A percentile compares a stretch with the other conserved stretches of the same genome.
These are phyloP conservation scores for Lithophane leautieri DNA, from an alignment of 2,888 invertebrate species.

Conservation along the genomic window DNA sequence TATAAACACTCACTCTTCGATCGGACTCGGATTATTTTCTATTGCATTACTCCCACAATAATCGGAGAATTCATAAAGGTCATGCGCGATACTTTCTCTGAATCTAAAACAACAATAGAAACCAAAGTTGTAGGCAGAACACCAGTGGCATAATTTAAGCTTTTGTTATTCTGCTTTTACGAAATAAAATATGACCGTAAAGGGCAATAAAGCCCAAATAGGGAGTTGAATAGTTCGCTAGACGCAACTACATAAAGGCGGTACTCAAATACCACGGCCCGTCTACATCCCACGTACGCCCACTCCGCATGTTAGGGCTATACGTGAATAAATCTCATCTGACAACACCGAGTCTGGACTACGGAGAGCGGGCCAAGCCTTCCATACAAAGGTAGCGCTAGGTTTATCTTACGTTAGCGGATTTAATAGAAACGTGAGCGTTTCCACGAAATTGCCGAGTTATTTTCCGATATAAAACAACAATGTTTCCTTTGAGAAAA, in stretches of 20 bases:
- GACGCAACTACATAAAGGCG: constrained; percentile 78
- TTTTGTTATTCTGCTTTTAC: constrained; percentile 70
- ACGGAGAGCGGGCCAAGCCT: constrained; percentile 47
- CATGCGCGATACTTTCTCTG: constrained; percentile 55
- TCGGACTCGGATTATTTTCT: constrained; percentile 76
- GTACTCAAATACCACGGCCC: constrained; percentile 73
- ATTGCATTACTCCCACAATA: constrained; percentile 70
- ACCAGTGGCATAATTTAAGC: constrained; percentile 61
- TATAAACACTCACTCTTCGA: constrained; percentile 83
- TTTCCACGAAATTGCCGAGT: constrained; percentile 48
- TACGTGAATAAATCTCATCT: constrained; percentile 85
- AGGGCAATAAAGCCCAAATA: constrained; percentile 78
- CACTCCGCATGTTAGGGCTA: constrained; percentile 77
- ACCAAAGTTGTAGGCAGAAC: constrained; percentile 13
- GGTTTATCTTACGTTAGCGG: constrained; percentile 61
- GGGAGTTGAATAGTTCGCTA: constrained; percentile 77
- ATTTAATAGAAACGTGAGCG: constrained; percentile 61
- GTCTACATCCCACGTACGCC: constrained; percentile 82
- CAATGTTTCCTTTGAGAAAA: constrained; percentile 48
- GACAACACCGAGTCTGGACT: constrained; percentile 71
- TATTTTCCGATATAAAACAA: constrained; percentile 53
- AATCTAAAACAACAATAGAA: constrained; percentile 31
- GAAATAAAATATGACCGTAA: constrained; percentile 74
- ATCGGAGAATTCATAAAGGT: constrained; percentile 64
- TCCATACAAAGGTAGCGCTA: constrained; percentile 52